phyloP scores from a whole-genome alignment of 2,797 vertebrate species.

The Eospalax fontanierii region DNA sequence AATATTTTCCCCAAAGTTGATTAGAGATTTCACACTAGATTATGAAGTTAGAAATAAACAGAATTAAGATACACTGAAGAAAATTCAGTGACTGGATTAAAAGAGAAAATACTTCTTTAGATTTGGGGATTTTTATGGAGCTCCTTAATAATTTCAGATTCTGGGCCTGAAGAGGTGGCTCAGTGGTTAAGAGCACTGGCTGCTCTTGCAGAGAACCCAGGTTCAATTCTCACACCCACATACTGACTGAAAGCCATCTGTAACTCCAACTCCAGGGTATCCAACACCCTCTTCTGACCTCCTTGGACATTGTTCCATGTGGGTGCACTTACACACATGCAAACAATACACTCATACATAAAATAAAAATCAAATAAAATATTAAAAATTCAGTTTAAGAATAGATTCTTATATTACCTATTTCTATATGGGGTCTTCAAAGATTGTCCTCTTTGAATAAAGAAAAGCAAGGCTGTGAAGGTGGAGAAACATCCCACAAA shows the following conservation, averaged over 20 bases:
- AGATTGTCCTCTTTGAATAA: not conserved
- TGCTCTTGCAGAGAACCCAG: too few relatives aligned
- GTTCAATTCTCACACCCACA: too few relatives aligned
- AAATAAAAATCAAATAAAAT: not conserved
- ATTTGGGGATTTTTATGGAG: slow-evolving; percentile 26
- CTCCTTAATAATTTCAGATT: not conserved
- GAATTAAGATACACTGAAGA: not conserved
- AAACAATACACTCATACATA: too few relatives aligned
- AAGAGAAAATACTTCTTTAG: not conserved
- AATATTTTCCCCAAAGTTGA: not conserved
- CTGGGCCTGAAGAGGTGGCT: too few relatives aligned
- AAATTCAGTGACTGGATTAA: not conserved
- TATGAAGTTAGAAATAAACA: not conserved
- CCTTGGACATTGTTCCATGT: too few relatives aligned
- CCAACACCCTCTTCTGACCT: too few relatives aligned
- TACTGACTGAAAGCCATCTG: too few relatives aligned
- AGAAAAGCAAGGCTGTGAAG: not conserved
- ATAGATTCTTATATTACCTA: too few relatives aligned
- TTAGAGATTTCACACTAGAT: not conserved
- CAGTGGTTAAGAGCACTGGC: too few relatives aligned
- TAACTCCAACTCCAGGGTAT: too few relatives aligned
- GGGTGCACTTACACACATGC: too few relatives aligned
- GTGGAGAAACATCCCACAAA: not conserved
- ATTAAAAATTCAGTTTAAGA: too few relatives aligned
- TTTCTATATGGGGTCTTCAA: not conserved